phyloP scores from a whole-genome alignment of 2,888 invertebrate genomes.

The Ganaspis brasiliensis region DNA sequence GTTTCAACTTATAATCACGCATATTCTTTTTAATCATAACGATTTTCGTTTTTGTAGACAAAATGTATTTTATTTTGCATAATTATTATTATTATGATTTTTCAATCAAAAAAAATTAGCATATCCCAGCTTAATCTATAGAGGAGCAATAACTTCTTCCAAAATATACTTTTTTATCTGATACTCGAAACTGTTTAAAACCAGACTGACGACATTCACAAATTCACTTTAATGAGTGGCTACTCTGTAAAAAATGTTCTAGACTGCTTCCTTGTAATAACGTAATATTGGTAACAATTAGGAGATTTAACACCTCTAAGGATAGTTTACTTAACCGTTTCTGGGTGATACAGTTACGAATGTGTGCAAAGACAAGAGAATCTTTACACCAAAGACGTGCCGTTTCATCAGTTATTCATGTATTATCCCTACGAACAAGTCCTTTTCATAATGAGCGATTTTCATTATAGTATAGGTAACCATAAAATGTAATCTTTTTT shows the following conservation, averaged over 20 bases:
- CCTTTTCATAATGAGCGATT: constrained; percentile 16
- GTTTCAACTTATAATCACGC: neutral
- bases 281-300: constrained; percentile 76
- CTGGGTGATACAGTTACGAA: constrained; percentile 76
- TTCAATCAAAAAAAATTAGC: no score
- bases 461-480: neutral
- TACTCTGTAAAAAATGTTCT: constrained; percentile 51
- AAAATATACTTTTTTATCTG: no score
- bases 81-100: no score
- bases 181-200: no score
- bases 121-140: no score
- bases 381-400: constrained; percentile 57
- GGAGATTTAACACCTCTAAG: constrained; percentile 68
- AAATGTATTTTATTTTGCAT: no score
- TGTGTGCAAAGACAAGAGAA: constrained; percentile 53
- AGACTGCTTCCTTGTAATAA: constrained; percentile 51
- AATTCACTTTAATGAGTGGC: constrained; percentile 17
- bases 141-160: no score
- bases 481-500: neutral
- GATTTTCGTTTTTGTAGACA: no score
- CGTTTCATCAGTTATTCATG: constrained; percentile 64
- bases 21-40: neutral
- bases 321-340: constrained; percentile 77
- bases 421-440: constrained; percentile 51
- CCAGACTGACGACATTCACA: no score